Percentiles rank a stretch among this genome's conserved stretches.
phyloP scores from a whole-genome alignment of 2,797 vertebrate species.

The Eospalax fontanierii region DNA sequence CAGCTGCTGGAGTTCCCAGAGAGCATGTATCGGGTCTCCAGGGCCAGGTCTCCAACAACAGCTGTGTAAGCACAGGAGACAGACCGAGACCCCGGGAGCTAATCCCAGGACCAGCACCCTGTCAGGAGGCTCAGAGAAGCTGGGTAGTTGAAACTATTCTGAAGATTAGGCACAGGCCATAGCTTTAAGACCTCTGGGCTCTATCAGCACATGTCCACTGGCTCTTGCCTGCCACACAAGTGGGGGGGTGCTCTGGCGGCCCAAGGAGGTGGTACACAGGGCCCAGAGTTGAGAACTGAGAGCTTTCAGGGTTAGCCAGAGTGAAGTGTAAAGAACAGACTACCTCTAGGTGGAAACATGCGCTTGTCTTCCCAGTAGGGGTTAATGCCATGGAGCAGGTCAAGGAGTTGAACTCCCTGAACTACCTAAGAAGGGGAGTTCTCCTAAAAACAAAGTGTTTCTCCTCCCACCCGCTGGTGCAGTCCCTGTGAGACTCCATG shows the following conservation, averaged over 20 bases:
- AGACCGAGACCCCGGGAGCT: not conserved
- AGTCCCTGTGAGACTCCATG: too few species aligned
- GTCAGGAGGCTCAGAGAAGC: not conserved
- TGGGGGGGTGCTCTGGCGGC: not conserved
- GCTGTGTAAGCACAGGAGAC: not conserved
- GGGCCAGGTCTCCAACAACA: not conserved
- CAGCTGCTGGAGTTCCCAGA: not conserved
- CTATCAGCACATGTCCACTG: accelerated
- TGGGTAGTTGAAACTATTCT: accelerated
- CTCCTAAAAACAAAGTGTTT: too few species aligned
- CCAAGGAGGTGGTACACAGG: accelerated
- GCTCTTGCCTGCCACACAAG: accelerated
- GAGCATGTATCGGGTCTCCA: not conserved
- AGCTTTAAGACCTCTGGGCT: not conserved
- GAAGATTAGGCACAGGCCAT: not conserved
- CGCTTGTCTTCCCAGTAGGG: too few species aligned
- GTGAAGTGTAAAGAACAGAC: too few species aligned
- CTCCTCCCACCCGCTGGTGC: too few species aligned
- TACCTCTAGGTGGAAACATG: too few species aligned
- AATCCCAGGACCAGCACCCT: accelerated
- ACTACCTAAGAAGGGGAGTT: too few species aligned
- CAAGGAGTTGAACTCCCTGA: too few species aligned
- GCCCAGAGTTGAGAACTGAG: not conserved
- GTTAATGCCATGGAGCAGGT: too few species aligned
- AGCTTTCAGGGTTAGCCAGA: not conserved